Evolutionary conservation across 2,888 invertebrate genomes (phyloP).

Genomic region (Hydraecia micacea): DNA sequence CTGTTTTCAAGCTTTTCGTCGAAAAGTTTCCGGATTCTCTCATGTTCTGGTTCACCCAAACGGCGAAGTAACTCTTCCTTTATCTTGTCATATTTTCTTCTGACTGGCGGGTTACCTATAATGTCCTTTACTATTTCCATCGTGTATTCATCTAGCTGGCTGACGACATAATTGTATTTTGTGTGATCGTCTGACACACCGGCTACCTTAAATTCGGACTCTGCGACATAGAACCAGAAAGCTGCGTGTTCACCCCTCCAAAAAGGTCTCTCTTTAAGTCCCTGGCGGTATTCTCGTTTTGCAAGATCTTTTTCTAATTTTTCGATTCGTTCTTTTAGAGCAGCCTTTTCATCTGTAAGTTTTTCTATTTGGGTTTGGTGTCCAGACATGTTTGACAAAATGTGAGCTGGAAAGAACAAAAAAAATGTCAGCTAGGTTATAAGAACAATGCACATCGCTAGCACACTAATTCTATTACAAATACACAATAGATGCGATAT

Average conservation of each 20-base stretch:
- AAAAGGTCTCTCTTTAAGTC: conserved; percentile 24
- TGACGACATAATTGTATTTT: conserved; percentile 42
- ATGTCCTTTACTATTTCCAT: conserved; percentile 28
- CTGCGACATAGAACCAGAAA: conserved; percentile 25
- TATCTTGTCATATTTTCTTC: conserved; percentile 20
- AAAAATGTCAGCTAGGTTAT: not conserved
- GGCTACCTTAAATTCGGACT: conserved; percentile 32
- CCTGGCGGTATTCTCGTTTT: conserved; percentile 17
- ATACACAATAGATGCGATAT: not conserved
- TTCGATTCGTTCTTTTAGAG: not conserved
- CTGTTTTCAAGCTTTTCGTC: conserved; percentile 26
- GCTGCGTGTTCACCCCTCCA: not conserved
- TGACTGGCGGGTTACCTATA: conserved; percentile 17
- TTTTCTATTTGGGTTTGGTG: conserved; percentile 13
- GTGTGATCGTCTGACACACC: conserved; percentile 21
- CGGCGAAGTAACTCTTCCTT: conserved; percentile 36
- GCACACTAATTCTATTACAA: not conserved
- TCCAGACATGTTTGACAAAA: conserved; percentile 6
- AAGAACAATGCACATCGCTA: not conserved
- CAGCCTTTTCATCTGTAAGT: not conserved
- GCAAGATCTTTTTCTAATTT: conserved; percentile 4
- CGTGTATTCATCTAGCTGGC: conserved; percentile 34
- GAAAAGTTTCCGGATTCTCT: conserved; percentile 29
- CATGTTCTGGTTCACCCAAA: conserved; percentile 24
- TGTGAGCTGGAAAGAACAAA: conserved; percentile 12